Base-by-base conservation (phyloP, 2,888 invertebrate genomes). In the Leptopterna dolabrata region DNA sequence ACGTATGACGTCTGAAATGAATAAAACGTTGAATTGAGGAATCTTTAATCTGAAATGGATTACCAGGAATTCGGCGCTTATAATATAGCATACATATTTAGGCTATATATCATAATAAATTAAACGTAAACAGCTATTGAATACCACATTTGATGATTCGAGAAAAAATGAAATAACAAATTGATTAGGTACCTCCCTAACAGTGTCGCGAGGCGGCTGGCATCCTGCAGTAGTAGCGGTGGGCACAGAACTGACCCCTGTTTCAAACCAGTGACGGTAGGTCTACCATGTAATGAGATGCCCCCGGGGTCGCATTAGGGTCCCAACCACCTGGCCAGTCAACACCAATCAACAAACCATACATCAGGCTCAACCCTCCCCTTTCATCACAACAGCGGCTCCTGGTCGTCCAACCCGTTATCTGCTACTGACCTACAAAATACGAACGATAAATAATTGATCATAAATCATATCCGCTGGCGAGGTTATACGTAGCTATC, bases 271-370 rank as follows among this genome's bases (percentile, higher is more conserved):
- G 19, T 36, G 36, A 7, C 30, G 63, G 76, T 19, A 78, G 78
- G 76, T 86, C 86, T 76, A 51, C 87, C 87, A 71, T 87, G 87
- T 87, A 87, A 87, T 87, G 81, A 73, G 47, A 71, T 55, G 82
- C 30, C 87, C 47, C 43, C 30, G 63, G 55, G 83, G 87, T 71
- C 84, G 63, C 36, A 11, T 70, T 9, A 41, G 47, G 47, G 24
- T 36, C 78, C 81, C 81, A 41, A 81, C 81, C 84, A 87, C 84
- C 87, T 84, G 84, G 84, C 87, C 81, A 87, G 87, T 87, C 87
- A 87, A 87, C 87, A 87, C 87, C 87, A 87, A 87, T 87, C 87
- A 87, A 87, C 87, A 87, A 87, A 87, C 87, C 84, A 85, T 87
- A 84, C 87, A 76, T 87, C 87, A 87, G 63, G 81, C 51, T n/a